A percentile compares a stretch with the other conserved stretches of the same genome.
phyloP scores from a whole-genome alignment of 2,888 invertebrate genomes.

The Epinotia brunnichana region DNA sequence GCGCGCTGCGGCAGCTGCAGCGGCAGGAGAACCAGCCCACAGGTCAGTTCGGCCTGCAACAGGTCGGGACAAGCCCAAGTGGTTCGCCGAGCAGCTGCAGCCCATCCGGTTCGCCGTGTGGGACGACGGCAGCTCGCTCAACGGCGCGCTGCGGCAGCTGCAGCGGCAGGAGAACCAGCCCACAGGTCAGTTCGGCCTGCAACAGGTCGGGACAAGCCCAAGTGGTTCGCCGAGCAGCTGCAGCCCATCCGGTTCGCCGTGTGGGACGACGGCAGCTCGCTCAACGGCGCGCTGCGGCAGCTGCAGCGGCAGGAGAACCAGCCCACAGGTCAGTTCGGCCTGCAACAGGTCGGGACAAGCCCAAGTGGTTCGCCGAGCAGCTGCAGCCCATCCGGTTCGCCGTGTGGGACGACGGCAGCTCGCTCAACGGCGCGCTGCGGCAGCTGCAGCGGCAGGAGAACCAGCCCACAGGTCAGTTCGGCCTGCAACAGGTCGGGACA shows the following conservation, averaged over 20 bases:
- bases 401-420: slow-evolving; percentile 93
- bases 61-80: slow-evolving; percentile 99
- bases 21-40: slow-evolving; percentile 92
- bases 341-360: slow-evolving; percentile 97
- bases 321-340: slow-evolving; percentile 85
- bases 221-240: slow-evolving; percentile 96
- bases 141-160: slow-evolving; percentile 88
- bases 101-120: slow-evolving; percentile 96
- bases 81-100: slow-evolving; percentile 95
- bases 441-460: too few relatives aligned
- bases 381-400: slow-evolving; percentile 95
- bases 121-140: slow-evolving; percentile 93
- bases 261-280: slow-evolving; percentile 94
- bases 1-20: slow-evolving; percentile 88
- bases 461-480: too few relatives aligned
- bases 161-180: slow-evolving; percentile 91
- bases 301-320: slow-evolving; percentile 90
- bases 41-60: slow-evolving; percentile 77
- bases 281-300: slow-evolving; percentile 89
- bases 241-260: slow-evolving; percentile 96
- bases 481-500: slow-evolving; percentile 85
- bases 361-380: slow-evolving; percentile 96
- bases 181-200: slow-evolving; percentile 79
- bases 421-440: too few relatives aligned
- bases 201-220: slow-evolving; percentile 98